A percentile compares a stretch with the other conserved stretches of the same genome.
These are phyloP conservation scores for Sterrhoptilus dennistouni DNA, from an alignment of 2,113 vertebrate species.

Conservation along the genomic window DNA sequence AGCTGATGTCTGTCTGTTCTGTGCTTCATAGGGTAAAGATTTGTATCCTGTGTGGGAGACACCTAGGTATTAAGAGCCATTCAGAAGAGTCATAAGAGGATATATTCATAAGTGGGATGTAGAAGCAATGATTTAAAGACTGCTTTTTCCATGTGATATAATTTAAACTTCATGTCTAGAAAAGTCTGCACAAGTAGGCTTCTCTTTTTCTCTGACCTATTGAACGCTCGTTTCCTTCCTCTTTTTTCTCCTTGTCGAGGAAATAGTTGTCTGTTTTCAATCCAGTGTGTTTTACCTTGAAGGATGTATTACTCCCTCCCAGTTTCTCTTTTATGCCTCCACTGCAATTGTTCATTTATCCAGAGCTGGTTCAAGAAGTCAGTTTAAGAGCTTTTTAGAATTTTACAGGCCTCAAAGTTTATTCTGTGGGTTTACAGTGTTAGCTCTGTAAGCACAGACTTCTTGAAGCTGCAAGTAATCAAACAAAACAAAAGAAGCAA, in stretches of 20 bases:
- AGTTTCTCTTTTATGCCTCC: background rate
- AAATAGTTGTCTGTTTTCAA: background rate
- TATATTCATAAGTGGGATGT: background rate
- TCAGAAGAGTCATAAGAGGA: background rate
- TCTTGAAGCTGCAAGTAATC: constrained; percentile 24
- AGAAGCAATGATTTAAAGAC: background rate
- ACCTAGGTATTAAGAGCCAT: background rate
- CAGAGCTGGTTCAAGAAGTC: background rate
- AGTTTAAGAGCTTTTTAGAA: background rate
- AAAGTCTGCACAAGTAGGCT: background rate
- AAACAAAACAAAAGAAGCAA: background rate
- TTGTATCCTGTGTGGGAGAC: background rate
- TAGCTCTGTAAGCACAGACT: background rate
- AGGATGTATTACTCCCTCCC: background rate
- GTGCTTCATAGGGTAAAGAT: background rate
- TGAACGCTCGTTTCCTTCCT: background rate
- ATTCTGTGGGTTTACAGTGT: background rate
- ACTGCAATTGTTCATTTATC: background rate
- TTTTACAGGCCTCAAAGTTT: background rate
- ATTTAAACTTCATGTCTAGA: background rate
- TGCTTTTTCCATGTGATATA: background rate
- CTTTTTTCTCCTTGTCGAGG: background rate
- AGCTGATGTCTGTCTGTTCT: background rate
- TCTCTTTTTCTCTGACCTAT: background rate
- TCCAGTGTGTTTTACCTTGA: background rate